These are phyloP conservation scores for Hermaeophaga mercurialis DNA, from an alignment of 2,888 invertebrate genomes.

Conservation along the genomic window DNA sequence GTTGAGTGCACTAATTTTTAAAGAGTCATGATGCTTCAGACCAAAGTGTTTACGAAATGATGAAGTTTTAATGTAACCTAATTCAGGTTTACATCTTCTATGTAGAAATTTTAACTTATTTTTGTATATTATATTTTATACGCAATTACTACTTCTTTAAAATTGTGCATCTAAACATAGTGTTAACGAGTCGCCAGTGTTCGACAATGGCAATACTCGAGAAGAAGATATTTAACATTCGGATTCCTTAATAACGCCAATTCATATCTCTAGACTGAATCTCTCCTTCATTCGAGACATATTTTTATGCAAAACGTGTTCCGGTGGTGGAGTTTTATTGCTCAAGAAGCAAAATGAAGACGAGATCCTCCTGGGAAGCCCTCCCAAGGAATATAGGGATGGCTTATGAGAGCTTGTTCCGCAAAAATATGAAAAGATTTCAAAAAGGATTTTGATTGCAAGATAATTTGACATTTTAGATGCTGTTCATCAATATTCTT, in stretches of 20 bases:
- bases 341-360: conserved; percentile 54
- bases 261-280: conserved; percentile 52
- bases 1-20: no score
- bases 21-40: no score
- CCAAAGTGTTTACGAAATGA: no score
- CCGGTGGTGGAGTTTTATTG: conserved; percentile 56
- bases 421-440: conserved; percentile 47
- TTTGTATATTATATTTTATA: no score
- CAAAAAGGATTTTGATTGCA: conserved; percentile 50
- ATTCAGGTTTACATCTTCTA: no score
- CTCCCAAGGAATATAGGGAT: conserved; percentile 48
- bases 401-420: conserved; percentile 46
- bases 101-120: no score
- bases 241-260: conserved; percentile 53
- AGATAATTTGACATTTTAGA: conserved; percentile 48
- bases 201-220: conserved; percentile 13
- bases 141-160: no score
- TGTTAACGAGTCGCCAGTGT: conserved; percentile 1
- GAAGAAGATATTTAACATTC: conserved; percentile 51
- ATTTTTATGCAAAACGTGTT: conserved; percentile 57
- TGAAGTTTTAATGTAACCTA: no score
- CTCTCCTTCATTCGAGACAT: conserved; percentile 52
- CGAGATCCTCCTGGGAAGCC: conserved; percentile 48
- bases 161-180: no score
- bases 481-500: conserved; percentile 50